A percentile compares a stretch with the other conserved stretches of the same genome.
phyloP scores from a whole-genome alignment of 92 coral and sea anemone genomes.

The Zoanthus sociatus region DNA sequence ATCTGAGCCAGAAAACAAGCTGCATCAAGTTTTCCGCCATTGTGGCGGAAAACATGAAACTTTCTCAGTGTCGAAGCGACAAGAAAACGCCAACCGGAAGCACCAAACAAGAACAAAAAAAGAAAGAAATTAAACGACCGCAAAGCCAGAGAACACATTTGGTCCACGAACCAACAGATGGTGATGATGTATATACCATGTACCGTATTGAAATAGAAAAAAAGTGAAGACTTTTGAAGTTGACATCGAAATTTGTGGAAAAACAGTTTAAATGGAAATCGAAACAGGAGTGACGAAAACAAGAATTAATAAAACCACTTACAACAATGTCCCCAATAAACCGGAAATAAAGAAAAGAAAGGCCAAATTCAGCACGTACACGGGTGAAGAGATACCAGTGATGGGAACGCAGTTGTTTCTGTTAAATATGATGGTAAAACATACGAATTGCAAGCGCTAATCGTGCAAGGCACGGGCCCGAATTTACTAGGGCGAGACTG shows the following conservation, averaged over 20 bases:
- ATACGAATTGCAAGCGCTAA: conserved; percentile 28
- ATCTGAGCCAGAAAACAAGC: conserved; percentile 27
- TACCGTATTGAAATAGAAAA: conserved; percentile 13
- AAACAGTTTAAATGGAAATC: conserved; percentile 46
- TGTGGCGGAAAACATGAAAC: conserved; percentile 65
- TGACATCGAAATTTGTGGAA: no score
- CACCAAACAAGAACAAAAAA: neutral
- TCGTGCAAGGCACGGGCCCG: conserved; percentile 66
- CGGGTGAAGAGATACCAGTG: conserved; percentile 63
- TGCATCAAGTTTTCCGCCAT: conserved; percentile 27
- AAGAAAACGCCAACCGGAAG: conserved; percentile 22
- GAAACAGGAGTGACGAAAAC: conserved; percentile 64
- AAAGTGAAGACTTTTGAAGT: no score
- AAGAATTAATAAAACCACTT: conserved; percentile 49
- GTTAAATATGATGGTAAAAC: conserved; percentile 41
- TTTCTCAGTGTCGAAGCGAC: neutral
- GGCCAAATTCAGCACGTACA: conserved; percentile 64
- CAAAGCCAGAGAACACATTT: conserved; percentile 17
- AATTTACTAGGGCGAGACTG: conserved; percentile 63
- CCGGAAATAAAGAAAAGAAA: conserved; percentile 23
- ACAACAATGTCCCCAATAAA: conserved; percentile 32
- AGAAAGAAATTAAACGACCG: neutral
- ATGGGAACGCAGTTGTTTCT: conserved; percentile 51
- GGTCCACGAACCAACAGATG: neutral
- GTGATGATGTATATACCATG: conserved; percentile 57